Conservation (phyloP, 2,113 vertebrate genomes). For the Trematomus loennbergii region DNA sequence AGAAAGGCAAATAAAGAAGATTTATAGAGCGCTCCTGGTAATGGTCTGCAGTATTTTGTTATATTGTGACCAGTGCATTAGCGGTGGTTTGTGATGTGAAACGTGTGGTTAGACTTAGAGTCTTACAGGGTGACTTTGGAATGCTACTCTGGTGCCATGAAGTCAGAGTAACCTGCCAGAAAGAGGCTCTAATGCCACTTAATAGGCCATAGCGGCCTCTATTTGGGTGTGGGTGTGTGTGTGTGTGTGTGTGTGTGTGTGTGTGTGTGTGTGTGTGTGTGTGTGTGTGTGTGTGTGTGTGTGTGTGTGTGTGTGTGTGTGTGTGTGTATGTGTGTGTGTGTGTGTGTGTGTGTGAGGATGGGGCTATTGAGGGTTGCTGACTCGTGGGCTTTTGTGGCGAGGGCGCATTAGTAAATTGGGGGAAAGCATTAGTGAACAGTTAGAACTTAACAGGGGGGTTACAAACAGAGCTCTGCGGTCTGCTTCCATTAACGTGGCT, state of each 20-base stretch:
- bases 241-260: conserved; percentile 27
- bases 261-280: conserved; percentile 34
- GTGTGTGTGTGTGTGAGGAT: conserved; percentile 5
- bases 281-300: conserved; percentile 28
- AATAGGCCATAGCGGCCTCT: conserved; percentile 47
- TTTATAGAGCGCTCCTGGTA: conserved; percentile 4
- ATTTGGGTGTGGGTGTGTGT: conserved; percentile 24
- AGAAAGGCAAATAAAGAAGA: neutral
- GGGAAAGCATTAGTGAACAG: conserved; percentile 71
- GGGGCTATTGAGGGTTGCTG: conserved; percentile 61
- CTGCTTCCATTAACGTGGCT: conserved; percentile 70
- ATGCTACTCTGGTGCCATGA: conserved; percentile 65
- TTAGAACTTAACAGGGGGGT: conserved; percentile 58
- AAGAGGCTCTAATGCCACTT: conserved; percentile 73
- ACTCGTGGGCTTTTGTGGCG: conserved; percentile 69
- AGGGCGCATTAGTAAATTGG: conserved; percentile 77
- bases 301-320: conserved; percentile 16
- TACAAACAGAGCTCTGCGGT: conserved; percentile 67
- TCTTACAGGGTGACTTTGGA: conserved; percentile 70
- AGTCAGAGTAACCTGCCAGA: conserved; percentile 65
- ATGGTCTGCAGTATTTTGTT: conserved; percentile 18
- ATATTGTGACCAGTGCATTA: conserved; percentile 61
- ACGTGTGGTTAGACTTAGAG: conserved; percentile 69
- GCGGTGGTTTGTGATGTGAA: conserved; percentile 61
- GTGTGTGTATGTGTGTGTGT: conserved; percentile 30